These are phyloP conservation scores for Panorpa germanica DNA, from an alignment of 2,888 invertebrate genomes.

Conservation along the genomic window DNA sequence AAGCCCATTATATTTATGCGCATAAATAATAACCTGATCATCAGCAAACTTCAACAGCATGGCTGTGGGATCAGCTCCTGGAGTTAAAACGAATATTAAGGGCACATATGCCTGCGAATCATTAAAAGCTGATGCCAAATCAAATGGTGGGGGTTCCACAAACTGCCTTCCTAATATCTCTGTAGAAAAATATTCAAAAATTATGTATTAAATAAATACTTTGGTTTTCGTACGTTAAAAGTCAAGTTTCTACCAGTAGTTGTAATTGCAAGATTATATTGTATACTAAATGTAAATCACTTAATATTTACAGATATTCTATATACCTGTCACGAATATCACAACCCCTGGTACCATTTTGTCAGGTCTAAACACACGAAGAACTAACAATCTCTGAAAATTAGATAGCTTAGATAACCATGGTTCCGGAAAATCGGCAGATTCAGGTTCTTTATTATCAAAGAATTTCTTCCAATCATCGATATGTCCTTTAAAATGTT, in stretches of 20 bases:
- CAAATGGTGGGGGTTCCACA: constrained; percentile 81
- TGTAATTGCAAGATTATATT: neutral
- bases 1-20: no score
- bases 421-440: constrained; percentile 42
- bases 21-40: constrained; percentile 37
- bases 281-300: constrained; percentile 1
- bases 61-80: constrained; percentile 86
- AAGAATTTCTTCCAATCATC: constrained; percentile 53
- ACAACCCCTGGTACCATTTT: constrained; percentile 69
- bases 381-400: constrained; percentile 59
- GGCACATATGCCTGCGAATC: constrained; percentile 83
- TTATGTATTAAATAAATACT: no score
- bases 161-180: constrained; percentile 58
- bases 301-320: neutral
- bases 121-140: constrained; percentile 59
- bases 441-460: constrained; percentile 57
- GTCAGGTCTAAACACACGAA: constrained; percentile 71
- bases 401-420: constrained; percentile 40
- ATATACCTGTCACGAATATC: constrained; percentile 41
- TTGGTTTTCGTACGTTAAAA: no score
- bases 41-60: constrained; percentile 81
- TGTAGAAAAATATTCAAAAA: constrained; percentile 17
- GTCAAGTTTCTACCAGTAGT: no score
- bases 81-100: constrained; percentile 76
- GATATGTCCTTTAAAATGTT: constrained; percentile 36